These are phyloP conservation scores for Corythornis cristatus DNA, from an alignment of 2,113 vertebrate species.

Conservation along the genomic window DNA sequence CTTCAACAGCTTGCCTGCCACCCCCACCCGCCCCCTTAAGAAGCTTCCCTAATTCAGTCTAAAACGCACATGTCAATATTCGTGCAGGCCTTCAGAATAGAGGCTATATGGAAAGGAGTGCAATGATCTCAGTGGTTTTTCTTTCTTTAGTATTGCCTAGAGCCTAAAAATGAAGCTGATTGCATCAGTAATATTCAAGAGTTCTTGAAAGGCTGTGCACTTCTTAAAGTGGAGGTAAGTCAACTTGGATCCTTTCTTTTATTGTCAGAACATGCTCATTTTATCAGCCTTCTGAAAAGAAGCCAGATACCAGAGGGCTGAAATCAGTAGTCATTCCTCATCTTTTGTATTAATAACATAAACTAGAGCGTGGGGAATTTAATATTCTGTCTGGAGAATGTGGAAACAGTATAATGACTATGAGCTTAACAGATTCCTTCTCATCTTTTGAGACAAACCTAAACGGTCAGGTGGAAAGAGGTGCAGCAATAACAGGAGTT, in stretches of 20 bases:
- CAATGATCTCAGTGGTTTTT: constrained; percentile 41
- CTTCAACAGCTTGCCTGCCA: constrained; percentile 58
- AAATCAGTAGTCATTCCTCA: neutral
- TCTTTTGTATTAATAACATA: neutral
- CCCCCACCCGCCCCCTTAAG: constrained; percentile 48
- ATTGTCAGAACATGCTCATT: neutral
- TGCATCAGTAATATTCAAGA: constrained; percentile 89
- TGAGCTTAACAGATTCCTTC: neutral
- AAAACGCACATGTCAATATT: constrained; percentile 55
- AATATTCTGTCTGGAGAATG: neutral
- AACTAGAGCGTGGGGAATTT: neutral
- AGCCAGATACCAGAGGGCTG: neutral
- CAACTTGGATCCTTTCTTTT: neutral
- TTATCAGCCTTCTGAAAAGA: neutral
- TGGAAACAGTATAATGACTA: neutral
- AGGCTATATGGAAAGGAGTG: neutral
- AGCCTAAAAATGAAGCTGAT: constrained; percentile 89
- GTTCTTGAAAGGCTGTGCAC: constrained; percentile 88
- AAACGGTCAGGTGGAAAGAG: neutral
- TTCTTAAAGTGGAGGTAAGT: constrained; percentile 93
- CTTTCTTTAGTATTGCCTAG: constrained; percentile 85
- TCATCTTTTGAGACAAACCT: neutral
- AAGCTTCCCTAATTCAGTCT: constrained; percentile 62
- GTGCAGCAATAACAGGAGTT: neutral
- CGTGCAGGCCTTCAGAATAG: neutral